A percentile compares a stretch with the other conserved stretches of the same genome.
These are phyloP conservation scores for Melipona beecheii DNA, from an alignment of 2,888 invertebrate species.

Conservation along the genomic window DNA sequence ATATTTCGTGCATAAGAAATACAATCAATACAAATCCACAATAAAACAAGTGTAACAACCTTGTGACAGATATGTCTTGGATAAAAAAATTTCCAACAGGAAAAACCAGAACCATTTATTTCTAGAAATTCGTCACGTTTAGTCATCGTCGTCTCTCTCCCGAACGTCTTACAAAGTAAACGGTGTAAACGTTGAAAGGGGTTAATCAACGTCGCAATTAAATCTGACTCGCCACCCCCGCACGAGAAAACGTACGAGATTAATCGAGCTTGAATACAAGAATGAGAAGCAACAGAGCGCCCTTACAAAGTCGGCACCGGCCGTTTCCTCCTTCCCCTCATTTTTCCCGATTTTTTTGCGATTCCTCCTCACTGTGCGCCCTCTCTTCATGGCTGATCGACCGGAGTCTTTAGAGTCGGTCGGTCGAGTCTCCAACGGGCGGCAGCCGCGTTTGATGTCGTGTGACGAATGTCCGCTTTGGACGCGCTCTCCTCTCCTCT, in stretches of 20 bases:
- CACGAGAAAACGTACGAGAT: constrained; percentile 24
- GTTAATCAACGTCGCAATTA: constrained; percentile 22
- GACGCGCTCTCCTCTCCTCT: constrained; percentile 80
- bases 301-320: constrained; percentile 61
- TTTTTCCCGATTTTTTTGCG: constrained; percentile 72
- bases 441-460: constrained; percentile 84
- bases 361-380: constrained; percentile 69
- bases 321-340: constrained; percentile 68
- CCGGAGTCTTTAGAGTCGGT: constrained; percentile 82
- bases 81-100: not conserved
- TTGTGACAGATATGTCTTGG: too few relatives aligned
- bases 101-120: not conserved
- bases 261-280: constrained; percentile 30
- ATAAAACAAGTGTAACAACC: not conserved
- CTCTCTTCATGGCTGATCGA: constrained; percentile 82
- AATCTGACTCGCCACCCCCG: constrained; percentile 17
- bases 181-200: constrained; percentile 9
- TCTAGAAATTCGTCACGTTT: not conserved
- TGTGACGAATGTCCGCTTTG: constrained; percentile 84
- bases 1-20: too few relatives aligned
- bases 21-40: not conserved
- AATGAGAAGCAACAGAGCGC: constrained; percentile 51
- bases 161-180: constrained; percentile 1
- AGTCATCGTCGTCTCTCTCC: not conserved
- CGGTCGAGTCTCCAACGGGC: constrained; percentile 81